A percentile compares a stretch with the other conserved stretches of the same genome.
phyloP scores from a whole-genome alignment of 2,797 vertebrate genomes.

The Oophaga sylvatica region DNA sequence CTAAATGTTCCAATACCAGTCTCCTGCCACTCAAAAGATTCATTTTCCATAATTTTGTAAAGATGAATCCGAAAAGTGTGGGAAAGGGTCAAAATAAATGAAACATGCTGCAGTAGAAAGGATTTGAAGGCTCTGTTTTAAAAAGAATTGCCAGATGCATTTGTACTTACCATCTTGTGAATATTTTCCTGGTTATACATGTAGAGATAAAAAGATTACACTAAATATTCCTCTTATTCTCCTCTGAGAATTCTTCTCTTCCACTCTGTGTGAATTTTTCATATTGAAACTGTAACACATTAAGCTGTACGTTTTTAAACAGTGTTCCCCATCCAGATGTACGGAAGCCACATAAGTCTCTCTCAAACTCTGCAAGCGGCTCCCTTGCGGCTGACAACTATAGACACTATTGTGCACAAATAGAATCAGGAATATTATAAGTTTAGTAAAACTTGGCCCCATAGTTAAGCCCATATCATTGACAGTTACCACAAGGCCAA shows the following conservation, averaged over 20 bases:
- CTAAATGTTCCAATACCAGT: constrained; percentile 42
- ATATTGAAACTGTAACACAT: background rate
- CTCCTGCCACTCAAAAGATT: constrained; percentile 24
- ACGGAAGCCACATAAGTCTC: background rate
- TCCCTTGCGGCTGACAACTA: background rate
- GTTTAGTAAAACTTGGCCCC: background rate
- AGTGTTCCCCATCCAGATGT: background rate
- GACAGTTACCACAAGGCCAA: background rate
- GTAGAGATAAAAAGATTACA: constrained; percentile 19
- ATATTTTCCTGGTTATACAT: constrained; percentile 4
- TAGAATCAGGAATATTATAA: background rate
- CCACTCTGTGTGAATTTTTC: background rate
- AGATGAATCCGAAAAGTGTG: constrained; percentile 22
- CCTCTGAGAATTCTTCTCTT: background rate
- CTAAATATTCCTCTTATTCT: constrained; percentile 2
- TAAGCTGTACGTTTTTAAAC: background rate
- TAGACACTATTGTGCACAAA: background rate
- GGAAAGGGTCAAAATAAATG: constrained; percentile 16
- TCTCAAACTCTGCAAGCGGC: background rate
- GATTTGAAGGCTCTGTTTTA: background rate
- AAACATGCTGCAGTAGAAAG: constrained; percentile 23
- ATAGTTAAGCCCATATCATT: background rate
- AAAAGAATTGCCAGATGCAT: constrained; percentile 7
- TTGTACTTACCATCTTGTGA: constrained; percentile 10
- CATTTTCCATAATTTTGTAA: constrained; percentile 18